Evolutionary conservation across 2,797 vertebrate genomes (phyloP).

Genomic region (Trematomus bernacchii): DNA sequence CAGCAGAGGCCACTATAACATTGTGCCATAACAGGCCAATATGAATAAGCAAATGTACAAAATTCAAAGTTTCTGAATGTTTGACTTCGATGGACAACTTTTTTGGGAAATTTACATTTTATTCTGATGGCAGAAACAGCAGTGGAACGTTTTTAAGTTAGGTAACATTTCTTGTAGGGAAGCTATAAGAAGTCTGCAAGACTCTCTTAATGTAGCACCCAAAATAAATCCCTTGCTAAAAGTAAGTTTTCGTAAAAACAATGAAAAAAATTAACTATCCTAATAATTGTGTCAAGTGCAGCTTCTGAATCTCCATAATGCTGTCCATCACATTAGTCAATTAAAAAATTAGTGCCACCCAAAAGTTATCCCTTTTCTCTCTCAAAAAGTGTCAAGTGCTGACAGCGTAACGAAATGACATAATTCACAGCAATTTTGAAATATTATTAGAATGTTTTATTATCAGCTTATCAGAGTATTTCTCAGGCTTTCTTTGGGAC

Average conservation of each 20-base stretch:
- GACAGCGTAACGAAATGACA: conserved; percentile 11
- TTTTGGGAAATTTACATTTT: too few relatives aligned
- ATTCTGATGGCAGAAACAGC: too few relatives aligned
- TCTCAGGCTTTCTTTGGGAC: conserved; percentile 78
- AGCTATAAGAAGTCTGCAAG: too few relatives aligned
- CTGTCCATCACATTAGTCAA: conserved; percentile 1
- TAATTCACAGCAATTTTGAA: conserved; percentile 12
- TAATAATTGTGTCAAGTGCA: background rate
- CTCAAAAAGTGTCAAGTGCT: background rate
- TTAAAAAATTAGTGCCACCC: conserved; percentile 11
- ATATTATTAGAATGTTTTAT: conserved; percentile 55
- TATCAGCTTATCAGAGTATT: conserved; percentile 68
- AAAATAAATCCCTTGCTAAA: background rate
- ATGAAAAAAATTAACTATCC: background rate
- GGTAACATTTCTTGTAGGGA: too few relatives aligned
- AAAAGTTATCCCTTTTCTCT: conserved; percentile 12
- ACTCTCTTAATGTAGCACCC: too few relatives aligned
- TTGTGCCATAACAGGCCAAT: too few relatives aligned
- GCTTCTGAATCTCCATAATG: conserved; percentile 14
- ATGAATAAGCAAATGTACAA: too few relatives aligned
- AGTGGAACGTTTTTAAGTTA: too few relatives aligned
- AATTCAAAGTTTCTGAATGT: too few relatives aligned
- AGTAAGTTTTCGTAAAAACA: background rate
- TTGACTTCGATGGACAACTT: too few relatives aligned
- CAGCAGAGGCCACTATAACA: too few relatives aligned